A percentile compares a stretch with the other conserved stretches of the same genome.
Conservation (phyloP, 2,888 invertebrate species). For the Abscondita cerata region DNA sequence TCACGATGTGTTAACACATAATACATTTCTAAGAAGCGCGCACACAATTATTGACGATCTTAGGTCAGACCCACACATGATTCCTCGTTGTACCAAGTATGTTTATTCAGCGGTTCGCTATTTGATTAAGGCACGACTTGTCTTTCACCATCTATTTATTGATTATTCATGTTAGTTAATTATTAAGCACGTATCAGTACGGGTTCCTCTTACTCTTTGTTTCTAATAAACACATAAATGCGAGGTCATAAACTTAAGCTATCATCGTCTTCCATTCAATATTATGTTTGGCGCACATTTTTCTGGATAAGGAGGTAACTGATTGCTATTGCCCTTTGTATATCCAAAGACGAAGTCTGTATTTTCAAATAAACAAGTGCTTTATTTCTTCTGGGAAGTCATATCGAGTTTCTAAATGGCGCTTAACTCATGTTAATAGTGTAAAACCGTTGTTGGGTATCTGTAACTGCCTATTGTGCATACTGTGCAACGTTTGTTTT, state of each 20-base stretch:
- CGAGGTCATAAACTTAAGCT: no score
- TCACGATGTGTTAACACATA: neutral
- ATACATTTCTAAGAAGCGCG: constrained; percentile 20
- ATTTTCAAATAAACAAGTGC: constrained; percentile 23
- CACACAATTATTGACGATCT: constrained; percentile 21
- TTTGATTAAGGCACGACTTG: constrained; percentile 18
- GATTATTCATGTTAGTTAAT: constrained; percentile 2
- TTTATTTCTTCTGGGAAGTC: constrained; percentile 23
- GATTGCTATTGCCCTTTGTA: constrained; percentile 7
- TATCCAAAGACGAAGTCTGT: constrained; percentile 8
- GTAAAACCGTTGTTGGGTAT: constrained; percentile 39
- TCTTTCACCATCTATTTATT: constrained; percentile 7
- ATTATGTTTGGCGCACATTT: constrained; percentile 2
- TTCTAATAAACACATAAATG: no score
- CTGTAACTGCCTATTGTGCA: constrained; percentile 45
- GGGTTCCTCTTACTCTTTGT: no score
- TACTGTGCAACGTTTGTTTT: constrained; percentile 19
- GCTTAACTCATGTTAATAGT: constrained; percentile 37
- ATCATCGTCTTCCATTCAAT: neutral
- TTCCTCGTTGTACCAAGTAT: constrained; percentile 20
- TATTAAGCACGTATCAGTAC: neutral
- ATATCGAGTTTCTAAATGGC: constrained; percentile 27
- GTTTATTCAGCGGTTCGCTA: constrained; percentile 20
- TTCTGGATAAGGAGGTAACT: constrained; percentile 7
- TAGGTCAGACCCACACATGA: constrained; percentile 24